Percentiles rank a stretch among this genome's conserved stretches.
Evolutionary conservation across 2,113 vertebrate species (phyloP).

Genomic region (Zapus hudsonius): DNA sequence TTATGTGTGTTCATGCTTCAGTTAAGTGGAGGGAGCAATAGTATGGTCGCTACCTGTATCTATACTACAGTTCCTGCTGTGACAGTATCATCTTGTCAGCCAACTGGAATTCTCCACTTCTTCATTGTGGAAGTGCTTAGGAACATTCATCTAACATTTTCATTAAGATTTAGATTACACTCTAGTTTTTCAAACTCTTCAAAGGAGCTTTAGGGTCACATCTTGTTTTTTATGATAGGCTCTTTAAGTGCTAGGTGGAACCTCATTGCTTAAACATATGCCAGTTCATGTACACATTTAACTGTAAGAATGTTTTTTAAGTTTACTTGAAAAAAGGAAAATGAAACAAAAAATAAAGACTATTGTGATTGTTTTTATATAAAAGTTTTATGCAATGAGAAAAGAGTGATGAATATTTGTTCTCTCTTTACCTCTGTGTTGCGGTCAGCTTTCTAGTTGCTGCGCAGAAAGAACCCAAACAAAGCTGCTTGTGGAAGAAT

Average conservation of each 20-base stretch:
- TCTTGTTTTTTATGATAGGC: neutral
- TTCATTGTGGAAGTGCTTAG: too few species aligned
- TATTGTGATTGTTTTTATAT: neutral
- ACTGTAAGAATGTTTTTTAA: neutral
- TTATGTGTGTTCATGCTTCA: neutral
- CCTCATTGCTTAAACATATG: neutral
- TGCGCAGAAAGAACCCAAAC: too few species aligned
- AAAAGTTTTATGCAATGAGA: conserved; percentile 29
- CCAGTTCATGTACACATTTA: neutral
- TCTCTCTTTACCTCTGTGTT: neutral
- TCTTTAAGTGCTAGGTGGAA: neutral
- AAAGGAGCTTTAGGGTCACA: neutral
- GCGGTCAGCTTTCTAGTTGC: too few species aligned
- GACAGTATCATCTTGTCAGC: neutral
- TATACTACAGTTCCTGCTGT: neutral
- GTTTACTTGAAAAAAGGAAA: neutral
- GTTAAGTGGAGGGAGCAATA: neutral
- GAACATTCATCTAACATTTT: neutral
- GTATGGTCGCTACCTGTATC: neutral
- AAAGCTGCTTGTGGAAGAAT: too few species aligned
- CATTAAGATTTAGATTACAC: neutral
- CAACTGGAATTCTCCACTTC: neutral
- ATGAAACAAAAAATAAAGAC: neutral
- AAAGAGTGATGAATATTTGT: neutral
- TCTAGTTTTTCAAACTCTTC: neutral